These are phyloP conservation scores for Dynastes hyllus DNA, from an alignment of 2,888 invertebrate genomes.

Conservation along the genomic window DNA sequence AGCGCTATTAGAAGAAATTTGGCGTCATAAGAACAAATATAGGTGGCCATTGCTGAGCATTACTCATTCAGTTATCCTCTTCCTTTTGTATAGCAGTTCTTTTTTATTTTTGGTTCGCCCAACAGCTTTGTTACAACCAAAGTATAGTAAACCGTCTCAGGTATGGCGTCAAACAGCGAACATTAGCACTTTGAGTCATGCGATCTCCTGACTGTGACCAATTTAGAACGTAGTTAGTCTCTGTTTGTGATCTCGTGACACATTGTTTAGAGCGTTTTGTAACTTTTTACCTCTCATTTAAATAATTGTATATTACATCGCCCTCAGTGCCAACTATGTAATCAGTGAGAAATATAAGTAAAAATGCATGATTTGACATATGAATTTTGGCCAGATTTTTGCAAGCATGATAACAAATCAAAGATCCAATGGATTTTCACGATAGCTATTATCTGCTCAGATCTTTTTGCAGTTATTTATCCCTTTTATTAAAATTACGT, in stretches of 20 bases:
- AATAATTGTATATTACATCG: conserved; percentile 24
- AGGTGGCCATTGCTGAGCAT: conserved; percentile 15
- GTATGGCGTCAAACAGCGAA: conserved; percentile 7
- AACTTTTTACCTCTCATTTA: conserved; percentile 25
- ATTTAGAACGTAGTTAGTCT: conserved; percentile 18
- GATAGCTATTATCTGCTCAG: too few relatives aligned
- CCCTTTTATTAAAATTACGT: too few relatives aligned
- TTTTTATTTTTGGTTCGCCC: conserved; percentile 6
- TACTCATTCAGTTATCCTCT: not conserved
- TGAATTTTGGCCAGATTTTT: not conserved
- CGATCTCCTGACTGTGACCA: conserved; percentile 43
- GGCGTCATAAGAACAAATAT: conserved; percentile 3
- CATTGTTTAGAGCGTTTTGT: conserved; percentile 26
- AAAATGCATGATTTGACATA: not conserved
- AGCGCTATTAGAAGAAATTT: conserved; percentile 12
- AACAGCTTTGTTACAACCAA: not conserved
- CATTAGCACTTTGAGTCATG: conserved; percentile 40
- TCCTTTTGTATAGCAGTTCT: not conserved
- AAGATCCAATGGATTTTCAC: not conserved
- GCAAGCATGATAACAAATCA: not conserved
- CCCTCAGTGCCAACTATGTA: not conserved
- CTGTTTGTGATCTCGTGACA: conserved; percentile 34
- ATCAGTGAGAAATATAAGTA: not conserved
- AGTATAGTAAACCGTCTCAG: not conserved
- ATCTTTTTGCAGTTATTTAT: too few relatives aligned